Evolutionary conservation across 2,888 invertebrate genomes (phyloP), one percentile per base, ranked within the genome.

Genomic region (Asteroscopus sphinx): DNA sequence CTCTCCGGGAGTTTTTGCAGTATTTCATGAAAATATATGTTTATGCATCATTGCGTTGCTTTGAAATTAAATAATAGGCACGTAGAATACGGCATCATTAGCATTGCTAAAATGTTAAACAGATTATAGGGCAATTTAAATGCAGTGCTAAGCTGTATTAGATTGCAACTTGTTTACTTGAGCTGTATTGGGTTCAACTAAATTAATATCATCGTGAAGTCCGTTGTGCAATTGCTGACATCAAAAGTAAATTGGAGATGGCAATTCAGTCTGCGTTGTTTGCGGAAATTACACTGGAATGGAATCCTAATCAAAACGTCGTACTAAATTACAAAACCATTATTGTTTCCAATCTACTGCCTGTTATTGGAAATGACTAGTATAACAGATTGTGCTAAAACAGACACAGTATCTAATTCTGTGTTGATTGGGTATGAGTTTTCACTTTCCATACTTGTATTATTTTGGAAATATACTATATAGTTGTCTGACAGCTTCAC

Each of bases 201-300:
- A 68, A 48, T 54, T 33, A 54, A 51, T 26, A 57, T 16, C 26
- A 61, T 56, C 25, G 36, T 13, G 30, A 36, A 53, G 39, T 49
- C 39, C 33, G 42, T 56, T 66, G 45, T 51, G 68, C 51, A 70
- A 70, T 66, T 66, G 48, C 49, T 56, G 70, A 68, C 70, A 66
- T 53, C 49, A 68, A 69, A 68, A 66, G 47, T 51, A 56, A 69
- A 70, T 68, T 70, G 47, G 46, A n/a, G n/a, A 66, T 33, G 33
- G 61, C 70, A 56, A 66, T 61, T 61, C 48, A 53, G 44, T 44
- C 37, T 28, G 45, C 42, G 58, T 46, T 48, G 55, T 62, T 62
- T 47, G 56, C 47, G 63, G 59, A 71, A 56, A 59, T 70, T 58
- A 57, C 54, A 40, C 35, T 57, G 30, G 32, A 45, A 55, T 62